Evolutionary conservation across 2,888 invertebrate genomes (phyloP).

Genomic region (Aphelenchoides bicaudatus): DNA sequence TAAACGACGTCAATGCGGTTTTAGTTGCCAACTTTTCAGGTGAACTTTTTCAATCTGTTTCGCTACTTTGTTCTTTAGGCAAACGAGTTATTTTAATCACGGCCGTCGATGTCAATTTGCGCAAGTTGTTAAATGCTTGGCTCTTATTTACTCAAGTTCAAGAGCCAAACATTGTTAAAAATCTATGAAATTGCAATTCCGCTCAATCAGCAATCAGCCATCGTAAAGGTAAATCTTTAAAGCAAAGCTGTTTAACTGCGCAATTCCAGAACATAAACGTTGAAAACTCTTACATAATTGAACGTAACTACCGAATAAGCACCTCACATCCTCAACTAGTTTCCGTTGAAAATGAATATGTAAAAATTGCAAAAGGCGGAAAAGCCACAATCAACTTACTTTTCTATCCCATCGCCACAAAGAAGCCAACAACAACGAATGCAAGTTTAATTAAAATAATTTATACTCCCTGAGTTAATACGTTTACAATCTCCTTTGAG

Average conservation of each 20-base stretch:
- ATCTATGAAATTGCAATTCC: conserved; percentile 6
- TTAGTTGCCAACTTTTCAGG: conserved; percentile 31
- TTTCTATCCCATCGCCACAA: conserved; percentile 29
- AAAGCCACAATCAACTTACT: conserved; percentile 19
- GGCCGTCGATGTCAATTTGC: conserved; percentile 27
- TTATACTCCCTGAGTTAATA: background rate
- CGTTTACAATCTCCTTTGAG: background rate
- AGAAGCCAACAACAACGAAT: conserved; percentile 18
- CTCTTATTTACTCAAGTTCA: conserved; percentile 28
- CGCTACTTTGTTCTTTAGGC: conserved; percentile 18
- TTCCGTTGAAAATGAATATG: conserved; percentile 29
- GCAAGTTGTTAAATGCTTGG: conserved; percentile 29
- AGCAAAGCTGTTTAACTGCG: background rate
- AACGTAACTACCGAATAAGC: conserved; percentile 25
- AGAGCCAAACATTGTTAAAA: conserved; percentile 38
- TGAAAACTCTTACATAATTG: conserved; percentile 27
- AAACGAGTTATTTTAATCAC: conserved; percentile 28
- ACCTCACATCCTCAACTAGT: conserved; percentile 31
- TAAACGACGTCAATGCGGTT: conserved; percentile 16
- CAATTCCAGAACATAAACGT: conserved; percentile 30
- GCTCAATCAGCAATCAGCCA: background rate
- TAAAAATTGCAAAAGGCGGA: conserved; percentile 19
- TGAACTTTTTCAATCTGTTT: conserved; percentile 13
- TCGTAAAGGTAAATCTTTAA: background rate
- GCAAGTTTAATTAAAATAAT: conserved; percentile 4